Conservation (phyloP, 2,888 invertebrate genomes). For the Meteorus cinctellus region DNA sequence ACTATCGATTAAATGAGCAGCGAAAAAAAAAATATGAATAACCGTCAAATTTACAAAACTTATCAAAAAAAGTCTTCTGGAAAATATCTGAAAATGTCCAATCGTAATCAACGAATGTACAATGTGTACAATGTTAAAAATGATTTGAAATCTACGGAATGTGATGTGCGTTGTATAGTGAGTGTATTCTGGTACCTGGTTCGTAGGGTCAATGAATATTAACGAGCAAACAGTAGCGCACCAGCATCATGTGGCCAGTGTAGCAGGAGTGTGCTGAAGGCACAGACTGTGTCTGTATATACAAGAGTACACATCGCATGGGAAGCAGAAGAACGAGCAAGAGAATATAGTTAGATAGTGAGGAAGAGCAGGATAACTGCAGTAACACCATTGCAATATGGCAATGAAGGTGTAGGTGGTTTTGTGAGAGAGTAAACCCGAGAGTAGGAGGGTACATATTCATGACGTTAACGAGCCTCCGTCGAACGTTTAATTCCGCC, state of each 20-base stretch:
- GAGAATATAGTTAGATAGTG: slow-evolving; percentile 6
- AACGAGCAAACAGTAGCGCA: slow-evolving; percentile 68
- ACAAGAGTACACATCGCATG: slow-evolving; percentile 23
- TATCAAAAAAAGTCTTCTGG: no score
- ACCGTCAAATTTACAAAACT: no score
- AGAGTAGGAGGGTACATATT: slow-evolving; percentile 73
- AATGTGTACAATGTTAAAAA: background rate
- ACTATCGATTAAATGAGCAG: no score
- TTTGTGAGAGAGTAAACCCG: slow-evolving; percentile 43
- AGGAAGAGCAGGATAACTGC: slow-evolving; percentile 11
- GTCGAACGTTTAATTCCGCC: slow-evolving; percentile 74
- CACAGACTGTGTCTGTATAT: background rate
- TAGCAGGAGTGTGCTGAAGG: slow-evolving; percentile 53
- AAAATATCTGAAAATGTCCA: background rate
- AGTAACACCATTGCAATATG: slow-evolving; percentile 22
- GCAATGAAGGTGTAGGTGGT: slow-evolving; percentile 30
- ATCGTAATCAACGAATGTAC: background rate
- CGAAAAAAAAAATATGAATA: no score
- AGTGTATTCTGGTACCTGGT: slow-evolving; percentile 46
- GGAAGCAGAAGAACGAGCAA: slow-evolving; percentile 7
- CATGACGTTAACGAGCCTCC: slow-evolving; percentile 74
- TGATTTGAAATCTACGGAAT: slow-evolving; percentile 28
- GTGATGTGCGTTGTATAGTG: slow-evolving; percentile 63
- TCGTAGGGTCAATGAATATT: slow-evolving; percentile 70
- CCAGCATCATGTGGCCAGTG: slow-evolving; percentile 42